Base-by-base conservation (phyloP, 2,888 invertebrate genomes). In the Myopa testacea region DNA sequence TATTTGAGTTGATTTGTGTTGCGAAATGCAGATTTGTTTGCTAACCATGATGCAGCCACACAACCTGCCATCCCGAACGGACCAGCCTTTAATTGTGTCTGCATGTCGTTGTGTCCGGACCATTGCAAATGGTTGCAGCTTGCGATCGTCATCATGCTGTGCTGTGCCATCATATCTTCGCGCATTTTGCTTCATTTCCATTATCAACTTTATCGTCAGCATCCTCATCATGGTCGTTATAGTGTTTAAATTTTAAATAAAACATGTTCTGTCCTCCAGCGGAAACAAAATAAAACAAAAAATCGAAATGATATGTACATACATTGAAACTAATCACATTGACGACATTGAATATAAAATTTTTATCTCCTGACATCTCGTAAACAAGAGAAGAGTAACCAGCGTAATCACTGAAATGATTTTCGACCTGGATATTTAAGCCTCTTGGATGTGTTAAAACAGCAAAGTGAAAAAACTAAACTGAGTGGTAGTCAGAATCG, bases 21-120 rank as follows among this genome's bases (percentile, higher is more conserved):
- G 79, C 76, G 78, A 78, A 79, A 79, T 78, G 77, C 76, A 71
- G 77, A 79, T 79, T 79, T 74, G 40, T 70, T 79, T 79, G 76
- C 76, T 37, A 65, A 52, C 65, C 65, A 63, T 58, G 45, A 45
- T 6, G 74, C 74, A 73, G 71, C n/a, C 34, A 58, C 55, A 14
- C 55, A n/a, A 52, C 55, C 38, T 8, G 71, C 8, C 71, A 5
- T 34, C 37, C n/a, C 55, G 52, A 4, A 10, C 34, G n/a, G 10
- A 65, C 63, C 7, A 74, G 50, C 52, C 74, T 65, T n/a, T 52
- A 74, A 74, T 74, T 74, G 63, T 74, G 63, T 72, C 58, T 50
- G 38, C 63, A n/a, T 63, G 40, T 50, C 26, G 45, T 26, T 26
- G 26, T 38, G 26, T 60, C 45, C 45, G 50, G 19, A 72, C 45